A percentile compares a stretch with the other conserved stretches of the same genome.
These are phyloP conservation scores for Platyrinchus mystaceus DNA, from an alignment of 2,797 vertebrate species.

Conservation along the genomic window DNA sequence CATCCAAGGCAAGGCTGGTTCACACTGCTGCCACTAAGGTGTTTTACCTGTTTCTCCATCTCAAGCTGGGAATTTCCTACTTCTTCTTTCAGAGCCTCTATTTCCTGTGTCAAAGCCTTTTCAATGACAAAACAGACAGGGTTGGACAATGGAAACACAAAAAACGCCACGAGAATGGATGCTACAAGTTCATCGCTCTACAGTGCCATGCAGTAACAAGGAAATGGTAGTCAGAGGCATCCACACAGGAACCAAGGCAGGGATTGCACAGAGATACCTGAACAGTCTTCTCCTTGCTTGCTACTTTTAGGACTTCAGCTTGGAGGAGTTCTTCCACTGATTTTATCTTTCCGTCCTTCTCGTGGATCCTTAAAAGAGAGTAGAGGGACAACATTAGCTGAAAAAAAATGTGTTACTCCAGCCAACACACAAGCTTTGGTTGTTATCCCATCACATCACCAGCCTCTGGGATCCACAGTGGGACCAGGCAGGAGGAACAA, in stretches of 20 bases:
- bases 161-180: conserved; percentile 45
- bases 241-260: conserved; percentile 38
- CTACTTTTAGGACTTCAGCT: conserved; percentile 80
- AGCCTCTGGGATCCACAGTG: not conserved
- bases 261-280: conserved; percentile 76
- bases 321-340: conserved; percentile 86
- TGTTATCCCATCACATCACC: not conserved
- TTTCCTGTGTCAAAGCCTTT: conserved; percentile 90
- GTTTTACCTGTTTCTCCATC: conserved; percentile 84
- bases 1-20: conserved; percentile 57
- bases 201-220: conserved; percentile 62
- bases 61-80: conserved; percentile 85
- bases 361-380: conserved; percentile 80
- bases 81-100: conserved; percentile 86
- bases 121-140: conserved; percentile 80
- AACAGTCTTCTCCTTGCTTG: conserved; percentile 79
- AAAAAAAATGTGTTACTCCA: accelerated
- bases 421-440: not conserved
- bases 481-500: not conserved
- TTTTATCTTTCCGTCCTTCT: conserved; percentile 87
- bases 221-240: conserved; percentile 54
- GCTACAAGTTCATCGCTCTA: conserved; percentile 19
- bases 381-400: not conserved
- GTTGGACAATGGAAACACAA: conserved; percentile 80
- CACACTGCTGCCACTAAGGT: conserved; percentile 64